Conservation (phyloP, 2,113 vertebrate species). For the Zapus hudsonius region DNA sequence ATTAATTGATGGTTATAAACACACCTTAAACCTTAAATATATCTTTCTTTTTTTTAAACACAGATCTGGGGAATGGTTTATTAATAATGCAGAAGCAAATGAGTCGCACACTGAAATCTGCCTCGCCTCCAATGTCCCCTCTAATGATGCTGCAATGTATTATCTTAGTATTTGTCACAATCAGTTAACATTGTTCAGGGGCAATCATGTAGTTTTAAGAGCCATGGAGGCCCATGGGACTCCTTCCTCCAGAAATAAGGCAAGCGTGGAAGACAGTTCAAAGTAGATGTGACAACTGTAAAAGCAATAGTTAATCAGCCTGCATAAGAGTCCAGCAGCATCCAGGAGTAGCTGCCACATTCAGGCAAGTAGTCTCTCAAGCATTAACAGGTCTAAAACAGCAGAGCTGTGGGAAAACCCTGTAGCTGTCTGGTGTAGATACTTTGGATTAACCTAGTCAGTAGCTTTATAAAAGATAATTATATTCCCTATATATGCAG, state of each 20-base stretch:
- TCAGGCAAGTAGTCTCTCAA: not conserved
- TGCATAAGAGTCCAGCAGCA: not conserved
- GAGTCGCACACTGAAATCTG: not conserved
- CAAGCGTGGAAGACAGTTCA: not conserved
- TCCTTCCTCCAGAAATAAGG: not conserved
- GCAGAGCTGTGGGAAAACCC: not conserved
- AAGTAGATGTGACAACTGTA: conserved; percentile 46
- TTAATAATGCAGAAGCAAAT: not conserved
- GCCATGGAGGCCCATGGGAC: not conserved
- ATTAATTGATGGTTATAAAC: not conserved
- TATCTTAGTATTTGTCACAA: conserved; percentile 53
- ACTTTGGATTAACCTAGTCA: not conserved
- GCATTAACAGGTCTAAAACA: not conserved
- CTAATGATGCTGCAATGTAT: conserved; percentile 4
- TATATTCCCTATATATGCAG: not conserved
- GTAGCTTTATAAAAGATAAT: not conserved
- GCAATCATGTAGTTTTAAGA: not conserved
- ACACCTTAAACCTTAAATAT: not conserved
- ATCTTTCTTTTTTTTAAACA: conserved; percentile 44
- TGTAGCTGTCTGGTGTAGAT: not conserved
- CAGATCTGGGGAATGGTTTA: not conserved
- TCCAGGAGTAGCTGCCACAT: not conserved
- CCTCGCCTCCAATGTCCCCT: not conserved
- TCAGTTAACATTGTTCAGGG: conserved; percentile 25
- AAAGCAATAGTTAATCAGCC: conserved; percentile 33